Conservation (phyloP, 2,797 vertebrate genomes). For the Phalanger gymnotis region DNA sequence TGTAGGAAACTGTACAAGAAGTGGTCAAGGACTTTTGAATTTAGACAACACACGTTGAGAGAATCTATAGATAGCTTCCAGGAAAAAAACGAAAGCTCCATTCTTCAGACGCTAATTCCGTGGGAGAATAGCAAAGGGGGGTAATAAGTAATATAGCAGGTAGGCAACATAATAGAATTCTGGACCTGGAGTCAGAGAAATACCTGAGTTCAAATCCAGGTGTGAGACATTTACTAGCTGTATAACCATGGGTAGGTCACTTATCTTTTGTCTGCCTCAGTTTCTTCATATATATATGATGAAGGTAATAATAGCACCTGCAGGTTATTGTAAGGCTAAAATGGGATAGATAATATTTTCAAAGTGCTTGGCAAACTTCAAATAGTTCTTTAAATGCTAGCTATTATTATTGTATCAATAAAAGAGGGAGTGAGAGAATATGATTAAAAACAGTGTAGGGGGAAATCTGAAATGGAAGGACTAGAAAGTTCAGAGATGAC, state of each 20-base stretch:
- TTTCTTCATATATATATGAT: not conserved
- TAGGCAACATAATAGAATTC: not conserved
- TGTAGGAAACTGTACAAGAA: not conserved
- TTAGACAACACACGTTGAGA: not conserved
- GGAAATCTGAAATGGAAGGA: not conserved
- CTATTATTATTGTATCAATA: not conserved
- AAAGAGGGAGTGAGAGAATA: not conserved
- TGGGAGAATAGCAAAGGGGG: not conserved
- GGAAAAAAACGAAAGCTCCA: not conserved
- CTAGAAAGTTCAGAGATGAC: not conserved
- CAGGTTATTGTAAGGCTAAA: not conserved
- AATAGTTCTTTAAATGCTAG: not conserved
- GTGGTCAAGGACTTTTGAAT: not conserved
- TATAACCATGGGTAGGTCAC: not conserved
- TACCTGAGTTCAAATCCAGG: not conserved
- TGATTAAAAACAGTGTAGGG: not conserved
- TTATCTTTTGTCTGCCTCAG: not conserved
- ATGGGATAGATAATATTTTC: not conserved
- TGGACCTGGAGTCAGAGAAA: not conserved
- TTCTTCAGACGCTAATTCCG: not conserved
- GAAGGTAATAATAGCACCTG: not conserved
- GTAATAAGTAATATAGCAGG: not conserved
- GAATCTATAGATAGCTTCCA: not conserved
- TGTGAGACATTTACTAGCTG: not conserved
- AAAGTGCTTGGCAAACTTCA: not conserved